These are phyloP conservation scores for Pseudomyrmex sp. DNA, from an alignment of 1,140 invertebrate genomes.

Conservation along the genomic window DNA sequence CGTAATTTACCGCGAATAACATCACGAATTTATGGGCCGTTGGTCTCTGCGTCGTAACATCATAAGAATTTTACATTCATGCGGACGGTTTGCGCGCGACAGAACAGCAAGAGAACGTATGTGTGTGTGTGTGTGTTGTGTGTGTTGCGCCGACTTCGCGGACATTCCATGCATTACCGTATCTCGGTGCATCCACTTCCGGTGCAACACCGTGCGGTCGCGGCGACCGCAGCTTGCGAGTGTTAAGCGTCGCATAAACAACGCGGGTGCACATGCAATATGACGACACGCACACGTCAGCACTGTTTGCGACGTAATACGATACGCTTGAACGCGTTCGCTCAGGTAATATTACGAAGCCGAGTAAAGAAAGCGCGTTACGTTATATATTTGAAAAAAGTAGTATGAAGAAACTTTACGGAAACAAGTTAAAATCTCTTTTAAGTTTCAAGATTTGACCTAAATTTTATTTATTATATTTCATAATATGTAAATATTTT, in stretches of 20 bases:
- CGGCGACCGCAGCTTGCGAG: slow-evolving; percentile 46
- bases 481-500: too few relatives aligned
- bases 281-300: slow-evolving; percentile 35
- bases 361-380: not conserved
- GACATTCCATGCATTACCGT: slow-evolving; percentile 37
- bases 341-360: not conserved
- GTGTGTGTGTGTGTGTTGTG: not conserved
- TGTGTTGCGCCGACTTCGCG: slow-evolving; percentile 14
- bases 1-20: slow-evolving; percentile 26
- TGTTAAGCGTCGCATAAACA: slow-evolving; percentile 53
- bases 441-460: too few relatives aligned
- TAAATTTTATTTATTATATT: too few relatives aligned
- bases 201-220: slow-evolving; percentile 47
- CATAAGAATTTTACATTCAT: slow-evolving; percentile 53
- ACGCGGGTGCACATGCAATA: slow-evolving; percentile 27
- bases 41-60: slow-evolving; percentile 3
- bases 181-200: slow-evolving; percentile 39
- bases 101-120: slow-evolving; percentile 9
- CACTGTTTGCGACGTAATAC: slow-evolving; percentile 36
- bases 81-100: not conserved
- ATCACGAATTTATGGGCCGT: slow-evolving; percentile 14
- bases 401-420: not conserved
- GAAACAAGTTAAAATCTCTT: too few relatives aligned
- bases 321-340: slow-evolving; percentile 13
- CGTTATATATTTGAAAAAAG: not conserved